Percentiles rank a stretch among this genome's conserved stretches.
Conservation (phyloP, 2,797 vertebrate species). For the Sebastes diaconus region DNA sequence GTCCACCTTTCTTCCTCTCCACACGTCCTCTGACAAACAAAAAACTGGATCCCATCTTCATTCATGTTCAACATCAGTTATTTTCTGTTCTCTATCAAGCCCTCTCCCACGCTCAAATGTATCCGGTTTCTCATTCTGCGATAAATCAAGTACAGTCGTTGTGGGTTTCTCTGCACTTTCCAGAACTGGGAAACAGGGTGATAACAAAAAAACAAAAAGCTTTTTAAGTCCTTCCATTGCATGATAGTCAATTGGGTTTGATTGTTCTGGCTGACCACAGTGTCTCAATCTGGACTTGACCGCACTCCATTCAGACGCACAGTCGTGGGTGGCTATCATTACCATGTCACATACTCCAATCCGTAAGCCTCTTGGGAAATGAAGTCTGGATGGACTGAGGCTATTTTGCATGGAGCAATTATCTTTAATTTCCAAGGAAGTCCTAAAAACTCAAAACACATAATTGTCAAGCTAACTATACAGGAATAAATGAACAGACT, state of each 20-base stretch:
- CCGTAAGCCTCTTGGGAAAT: constrained; percentile 58
- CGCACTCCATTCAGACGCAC: constrained; percentile 51
- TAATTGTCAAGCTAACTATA: constrained; percentile 53
- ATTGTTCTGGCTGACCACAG: constrained; percentile 59
- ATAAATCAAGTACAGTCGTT: constrained; percentile 51
- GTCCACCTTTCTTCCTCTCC: constrained; percentile 41
- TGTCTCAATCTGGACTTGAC: constrained; percentile 49
- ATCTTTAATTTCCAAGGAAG: constrained; percentile 59
- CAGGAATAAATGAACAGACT: constrained; percentile 29
- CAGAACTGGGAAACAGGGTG: constrained; percentile 45
- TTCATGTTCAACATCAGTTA: constrained; percentile 22
- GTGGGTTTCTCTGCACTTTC: constrained; percentile 42
- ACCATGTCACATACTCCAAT: constrained; percentile 56
- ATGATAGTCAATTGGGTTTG: constrained; percentile 39
- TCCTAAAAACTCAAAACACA: constrained; percentile 51
- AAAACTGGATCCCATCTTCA: constrained; percentile 13
- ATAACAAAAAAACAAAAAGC: constrained; percentile 51
- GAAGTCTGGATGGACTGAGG: constrained; percentile 38
- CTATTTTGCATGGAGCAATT: constrained; percentile 58
- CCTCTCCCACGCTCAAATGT: constrained; percentile 30
- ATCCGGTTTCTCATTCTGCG: constrained; percentile 35
- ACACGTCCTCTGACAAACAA: constrained; percentile 20
- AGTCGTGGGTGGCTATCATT: constrained; percentile 69
- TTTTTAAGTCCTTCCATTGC: constrained; percentile 37
- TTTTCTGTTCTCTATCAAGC: constrained; percentile 30